These are phyloP conservation scores for Sebastes itinus DNA, from an alignment of 2,797 vertebrate species.

Conservation along the genomic window DNA sequence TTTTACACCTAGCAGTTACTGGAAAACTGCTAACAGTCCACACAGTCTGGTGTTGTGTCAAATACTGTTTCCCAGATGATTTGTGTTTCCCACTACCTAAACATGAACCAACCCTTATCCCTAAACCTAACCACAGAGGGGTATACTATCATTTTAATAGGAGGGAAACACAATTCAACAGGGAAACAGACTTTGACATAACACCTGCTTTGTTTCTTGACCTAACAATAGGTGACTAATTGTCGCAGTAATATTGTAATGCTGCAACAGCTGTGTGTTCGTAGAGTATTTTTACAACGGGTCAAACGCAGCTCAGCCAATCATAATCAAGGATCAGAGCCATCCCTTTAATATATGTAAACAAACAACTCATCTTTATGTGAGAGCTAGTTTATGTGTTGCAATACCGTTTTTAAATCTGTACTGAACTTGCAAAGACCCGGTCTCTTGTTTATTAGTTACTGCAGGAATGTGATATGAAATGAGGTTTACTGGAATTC, in stretches of 20 bases:
- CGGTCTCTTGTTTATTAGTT: neutral
- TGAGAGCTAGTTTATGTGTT: neutral
- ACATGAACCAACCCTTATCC: neutral
- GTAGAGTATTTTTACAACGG: no score
- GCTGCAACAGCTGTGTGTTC: no score
- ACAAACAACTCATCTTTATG: neutral
- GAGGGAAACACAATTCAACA: no score
- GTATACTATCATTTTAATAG: neutral
- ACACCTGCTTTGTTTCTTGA: neutral
- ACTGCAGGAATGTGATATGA: neutral
- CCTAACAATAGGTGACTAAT: neutral
- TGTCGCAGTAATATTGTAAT: no score
- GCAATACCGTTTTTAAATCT: neutral
- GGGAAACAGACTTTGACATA: no score
- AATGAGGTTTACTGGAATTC: neutral
- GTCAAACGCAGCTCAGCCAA: no score
- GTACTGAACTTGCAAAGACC: neutral
- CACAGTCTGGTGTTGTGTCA: no score
- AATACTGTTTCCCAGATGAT: no score
- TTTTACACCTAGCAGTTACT: neutral
- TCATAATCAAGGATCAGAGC: neutral
- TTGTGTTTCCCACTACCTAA: neutral
- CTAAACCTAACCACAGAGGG: neutral
- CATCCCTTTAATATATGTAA: neutral
- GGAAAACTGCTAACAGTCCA: accelerated